phyloP scores from a whole-genome alignment of 35 echinoderm and acorn worm genomes.

The Amphiura filiformis region DNA sequence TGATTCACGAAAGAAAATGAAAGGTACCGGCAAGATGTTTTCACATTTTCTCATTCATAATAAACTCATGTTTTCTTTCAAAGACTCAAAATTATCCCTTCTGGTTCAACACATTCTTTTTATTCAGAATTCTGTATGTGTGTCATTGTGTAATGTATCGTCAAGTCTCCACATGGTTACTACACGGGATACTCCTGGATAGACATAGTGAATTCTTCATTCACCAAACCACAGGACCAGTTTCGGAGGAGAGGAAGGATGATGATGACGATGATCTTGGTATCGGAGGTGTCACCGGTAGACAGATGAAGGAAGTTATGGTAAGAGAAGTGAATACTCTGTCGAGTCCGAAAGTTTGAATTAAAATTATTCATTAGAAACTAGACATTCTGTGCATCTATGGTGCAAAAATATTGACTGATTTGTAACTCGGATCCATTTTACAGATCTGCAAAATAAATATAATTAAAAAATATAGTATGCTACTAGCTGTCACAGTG shows the following conservation, averaged over 20 bases:
- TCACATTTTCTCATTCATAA: too few relatives aligned
- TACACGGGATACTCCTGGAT: conserved; percentile 86
- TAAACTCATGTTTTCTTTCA: too few relatives aligned
- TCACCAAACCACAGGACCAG: conserved; percentile 54
- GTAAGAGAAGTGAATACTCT: conserved; percentile 7
- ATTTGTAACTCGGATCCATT: too few relatives aligned
- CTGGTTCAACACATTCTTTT: too few relatives aligned
- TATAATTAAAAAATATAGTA: too few relatives aligned
- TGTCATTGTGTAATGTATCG: conserved; percentile 89
- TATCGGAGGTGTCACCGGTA: conserved; percentile 76
- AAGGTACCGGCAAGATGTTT: too few relatives aligned
- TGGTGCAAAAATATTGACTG: not conserved
- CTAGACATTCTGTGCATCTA: not conserved
- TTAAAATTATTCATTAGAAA: too few relatives aligned
- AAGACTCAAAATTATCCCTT: too few relatives aligned
- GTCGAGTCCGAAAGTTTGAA: too few relatives aligned
- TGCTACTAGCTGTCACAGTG: too few relatives aligned
- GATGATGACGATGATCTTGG: conserved; percentile 74
- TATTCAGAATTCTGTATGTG: conserved; percentile 78
- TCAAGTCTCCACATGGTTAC: conserved; percentile 83
- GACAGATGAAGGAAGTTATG: conserved; percentile 74
- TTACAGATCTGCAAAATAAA: too few relatives aligned
- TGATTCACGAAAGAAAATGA: too few relatives aligned
- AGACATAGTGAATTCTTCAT: conserved; percentile 87
- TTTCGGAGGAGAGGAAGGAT: conserved; percentile 13